phyloP scores from a whole-genome alignment of 2,888 invertebrate genomes.

The Polia nebulosa region DNA sequence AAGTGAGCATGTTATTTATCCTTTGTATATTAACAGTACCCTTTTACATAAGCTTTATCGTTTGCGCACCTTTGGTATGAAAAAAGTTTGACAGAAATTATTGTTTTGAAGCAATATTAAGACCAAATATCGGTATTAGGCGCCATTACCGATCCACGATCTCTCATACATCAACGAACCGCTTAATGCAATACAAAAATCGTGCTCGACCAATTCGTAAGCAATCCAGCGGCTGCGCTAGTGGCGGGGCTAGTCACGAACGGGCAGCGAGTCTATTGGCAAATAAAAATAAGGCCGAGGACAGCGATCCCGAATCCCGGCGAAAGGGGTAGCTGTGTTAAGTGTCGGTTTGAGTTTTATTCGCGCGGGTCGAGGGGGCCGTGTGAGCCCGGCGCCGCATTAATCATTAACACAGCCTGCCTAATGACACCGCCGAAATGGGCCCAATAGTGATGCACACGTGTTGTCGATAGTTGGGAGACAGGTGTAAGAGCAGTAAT shows the following conservation, averaged over 20 bases:
- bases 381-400: constrained; percentile 88
- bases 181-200: constrained; percentile 79
- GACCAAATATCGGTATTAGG: constrained; percentile 45
- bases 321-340: constrained; percentile 90
- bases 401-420: constrained; percentile 90
- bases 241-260: constrained; percentile 77
- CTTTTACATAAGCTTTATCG: constrained; percentile 28
- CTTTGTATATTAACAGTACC: constrained; percentile 55
- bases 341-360: constrained; percentile 89
- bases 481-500: constrained; percentile 21
- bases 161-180: constrained; percentile 70
- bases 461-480: constrained; percentile 64
- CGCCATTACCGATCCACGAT: constrained; percentile 51
- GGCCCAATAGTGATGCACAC: constrained; percentile 78
- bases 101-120: constrained; percentile 36
- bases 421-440: constrained; percentile 90
- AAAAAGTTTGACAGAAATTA: constrained; percentile 5
- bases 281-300: constrained; percentile 81
- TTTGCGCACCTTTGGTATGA: not conserved
- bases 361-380: constrained; percentile 77
- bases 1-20: constrained; percentile 71
- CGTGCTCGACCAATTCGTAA: constrained; percentile 79
- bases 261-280: constrained; percentile 70
- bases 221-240: constrained; percentile 76
- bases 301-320: constrained; percentile 86